Percentiles rank a stretch among this genome's conserved stretches.
phyloP scores from a whole-genome alignment of 2,888 invertebrate genomes.

The Frankliniella fusca region DNA sequence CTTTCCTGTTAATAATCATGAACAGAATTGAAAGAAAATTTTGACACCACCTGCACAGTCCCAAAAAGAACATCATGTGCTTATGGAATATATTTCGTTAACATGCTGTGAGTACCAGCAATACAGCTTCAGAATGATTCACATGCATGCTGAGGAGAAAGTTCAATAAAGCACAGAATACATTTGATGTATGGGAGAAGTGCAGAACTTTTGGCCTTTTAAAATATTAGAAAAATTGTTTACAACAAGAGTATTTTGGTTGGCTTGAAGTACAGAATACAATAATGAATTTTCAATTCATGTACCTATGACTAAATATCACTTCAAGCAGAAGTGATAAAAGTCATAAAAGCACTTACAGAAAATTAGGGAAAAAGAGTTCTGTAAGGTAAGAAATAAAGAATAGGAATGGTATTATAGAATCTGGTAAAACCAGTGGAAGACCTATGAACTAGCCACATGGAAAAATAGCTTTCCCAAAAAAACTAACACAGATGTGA shows the following conservation, averaged over 20 bases:
- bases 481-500: background rate
- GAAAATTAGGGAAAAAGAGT: background rate
- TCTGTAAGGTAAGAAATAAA: background rate
- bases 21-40: background rate
- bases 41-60: background rate
- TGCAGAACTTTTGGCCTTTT: too few species aligned
- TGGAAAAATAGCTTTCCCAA: background rate
- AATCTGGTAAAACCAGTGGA: background rate
- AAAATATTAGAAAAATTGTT: too few species aligned
- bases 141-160: too few species aligned
- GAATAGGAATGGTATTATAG: background rate
- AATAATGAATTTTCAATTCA: background rate
- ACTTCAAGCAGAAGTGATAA: background rate
- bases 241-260: too few species aligned
- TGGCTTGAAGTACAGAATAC: background rate
- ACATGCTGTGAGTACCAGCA: too few species aligned
- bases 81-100: too few species aligned
- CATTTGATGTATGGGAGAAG: too few species aligned
- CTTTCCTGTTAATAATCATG: background rate
- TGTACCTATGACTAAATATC: background rate
- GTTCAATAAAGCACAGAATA: too few species aligned
- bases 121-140: too few species aligned
- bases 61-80: background rate
- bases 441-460: background rate
- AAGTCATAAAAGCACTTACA: background rate